Evolutionary conservation across 2,888 invertebrate genomes (phyloP), one percentile per base, ranked within the genome.

Genomic region (Polydrusus tereticollis): DNA sequence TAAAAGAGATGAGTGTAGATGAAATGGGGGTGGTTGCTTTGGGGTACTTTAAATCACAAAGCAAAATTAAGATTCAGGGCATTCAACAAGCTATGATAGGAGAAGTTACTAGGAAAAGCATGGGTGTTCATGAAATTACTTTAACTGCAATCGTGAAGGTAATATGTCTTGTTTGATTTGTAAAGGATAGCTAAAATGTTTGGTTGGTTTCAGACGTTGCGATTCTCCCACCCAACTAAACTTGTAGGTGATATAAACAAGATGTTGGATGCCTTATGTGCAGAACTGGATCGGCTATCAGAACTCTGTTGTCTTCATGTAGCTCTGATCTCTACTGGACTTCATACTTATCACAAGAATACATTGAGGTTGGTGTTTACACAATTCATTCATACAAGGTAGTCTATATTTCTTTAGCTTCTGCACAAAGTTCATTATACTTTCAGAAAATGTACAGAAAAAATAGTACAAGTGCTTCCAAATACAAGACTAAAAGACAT

Each of bases 31-130:
- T 94, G 12, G 88, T 92, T 77, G 88, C 91, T 3, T 90, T 93
- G 89, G 93, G 92, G 0, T 94, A 92, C 82, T 95, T 95, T 79
- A 94, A 94, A 86, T 91, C 90, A 14, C 88, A 90, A 85, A 91
- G 90, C 0, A 88, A 87, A 14, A 87, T 94, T 58, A 87, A 88
- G 73, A 78, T 85, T 1, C 85, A 86, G 62, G 86, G 91, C 0
- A 88, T 91, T 36, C 57, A 82, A 50, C 62, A 78, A 26, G 69
- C 75, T 7, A 84, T 86, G 82, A 77, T 84, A 6, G 76, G 85
- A 1, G 87, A 86, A 79, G 81, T 90, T 0, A 86, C 86, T n/a
- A 81, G 86, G 7, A 86, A 90, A 74, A 79, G 88, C 16, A 83
- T 88, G 20, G 85, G 81, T 2, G 86, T 92, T 10, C 88, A 92